Evolutionary conservation across 2,113 vertebrate genomes (phyloP), one percentile per base, ranked within the genome.

Genomic region (Xiphias gladius): DNA sequence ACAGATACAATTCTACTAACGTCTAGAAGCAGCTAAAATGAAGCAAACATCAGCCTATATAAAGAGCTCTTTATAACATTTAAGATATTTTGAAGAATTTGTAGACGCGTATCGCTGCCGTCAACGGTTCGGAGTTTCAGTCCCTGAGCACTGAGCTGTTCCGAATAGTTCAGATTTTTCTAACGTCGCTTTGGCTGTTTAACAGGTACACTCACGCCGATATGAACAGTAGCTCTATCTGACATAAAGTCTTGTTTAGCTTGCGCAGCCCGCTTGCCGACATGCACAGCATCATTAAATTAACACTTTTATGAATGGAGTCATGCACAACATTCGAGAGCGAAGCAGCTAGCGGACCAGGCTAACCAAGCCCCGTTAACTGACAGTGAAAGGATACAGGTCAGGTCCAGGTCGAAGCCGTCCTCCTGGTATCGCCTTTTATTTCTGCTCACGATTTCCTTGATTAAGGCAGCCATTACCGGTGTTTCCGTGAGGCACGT

Each of bases 361-460:
- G 66, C 57, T 82, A 82, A 70, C 12, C 12, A 2, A 59, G 14
- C 32, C 19, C 26, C 7, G 30, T 55, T 39, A 64, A 41, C 43
- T 24, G 24, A 19, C 43, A 4, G 12, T 59, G 76, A 89, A 94
- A 95, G 96, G 97, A 99, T 99, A 99, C 97, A 99, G 90, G 97
- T 98, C 85, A 99, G 96, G 95, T 98, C 97, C 96, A 99, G 95
- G 95, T 99, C 97, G 95, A 99, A 99, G 87, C 97, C 97, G 96
- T 97, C 97, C 95, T 98, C 97, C 93, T 98, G 97, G 91, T 96
- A 98, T 89, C 97, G 94, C 94, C 97, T 96, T 94, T 98, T 98
- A 91, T 98, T 98, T 87, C 97, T 96, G 94, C 97, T 98, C 82
- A 99, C 97, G 91, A 98, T 96, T 93, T 96, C 97, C 93, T 97